Conservation (phyloP, 2,113 vertebrate genomes). For the Struthidea cinerea region DNA sequence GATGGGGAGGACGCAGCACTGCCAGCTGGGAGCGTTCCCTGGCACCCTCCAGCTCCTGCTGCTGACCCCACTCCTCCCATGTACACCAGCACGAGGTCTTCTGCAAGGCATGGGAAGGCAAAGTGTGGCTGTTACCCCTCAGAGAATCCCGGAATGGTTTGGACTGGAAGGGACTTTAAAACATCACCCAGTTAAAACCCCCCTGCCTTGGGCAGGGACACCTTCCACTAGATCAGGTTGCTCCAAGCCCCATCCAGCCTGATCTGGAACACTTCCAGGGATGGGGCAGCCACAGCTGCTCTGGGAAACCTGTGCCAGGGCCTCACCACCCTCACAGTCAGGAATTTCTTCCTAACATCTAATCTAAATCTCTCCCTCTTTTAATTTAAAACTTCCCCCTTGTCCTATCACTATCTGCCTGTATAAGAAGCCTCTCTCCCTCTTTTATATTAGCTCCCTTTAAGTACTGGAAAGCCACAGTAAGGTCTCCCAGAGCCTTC, state of each 20-base stretch:
- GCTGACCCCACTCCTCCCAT: not conserved
- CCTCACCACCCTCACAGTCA: not conserved
- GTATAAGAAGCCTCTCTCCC: not conserved
- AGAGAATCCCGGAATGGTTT: not conserved
- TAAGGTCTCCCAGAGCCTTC: not conserved
- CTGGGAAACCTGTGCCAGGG: not conserved
- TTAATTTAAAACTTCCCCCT: not conserved
- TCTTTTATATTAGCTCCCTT: not conserved
- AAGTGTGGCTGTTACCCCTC: not conserved
- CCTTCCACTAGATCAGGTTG: not conserved
- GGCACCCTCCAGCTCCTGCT: not conserved
- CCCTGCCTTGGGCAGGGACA: not conserved
- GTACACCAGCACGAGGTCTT: not conserved
- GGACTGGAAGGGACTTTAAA: not conserved
- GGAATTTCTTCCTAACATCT: not conserved
- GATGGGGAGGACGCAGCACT: fast-evolving
- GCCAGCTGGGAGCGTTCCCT: not conserved
- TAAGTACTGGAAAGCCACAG: not conserved
- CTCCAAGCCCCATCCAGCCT: not conserved
- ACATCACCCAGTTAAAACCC: not conserved
- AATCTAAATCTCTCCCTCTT: not conserved
- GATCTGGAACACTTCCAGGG: not conserved
- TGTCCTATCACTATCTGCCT: not conserved
- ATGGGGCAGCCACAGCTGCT: not conserved
- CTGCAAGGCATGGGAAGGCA: not conserved